A percentile compares a stretch with the other conserved stretches of the same genome.
Conservation (phyloP, 2,113 vertebrate species). For the Pleuronectes platessa region DNA sequence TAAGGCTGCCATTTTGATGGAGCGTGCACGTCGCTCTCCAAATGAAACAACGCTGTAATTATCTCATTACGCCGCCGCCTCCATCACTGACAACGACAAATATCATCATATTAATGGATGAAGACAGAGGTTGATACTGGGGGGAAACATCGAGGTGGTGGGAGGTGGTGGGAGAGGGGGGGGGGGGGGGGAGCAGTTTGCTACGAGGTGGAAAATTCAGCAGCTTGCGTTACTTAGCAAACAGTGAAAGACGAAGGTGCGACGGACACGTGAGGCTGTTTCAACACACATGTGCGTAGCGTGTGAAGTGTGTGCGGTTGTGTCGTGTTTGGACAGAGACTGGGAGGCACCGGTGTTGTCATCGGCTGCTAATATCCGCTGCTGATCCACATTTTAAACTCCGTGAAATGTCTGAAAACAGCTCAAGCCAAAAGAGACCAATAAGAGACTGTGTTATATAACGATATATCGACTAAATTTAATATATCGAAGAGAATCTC, state of each 20-base stretch:
- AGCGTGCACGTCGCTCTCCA: slow-evolving; percentile 86
- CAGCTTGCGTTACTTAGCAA: background rate
- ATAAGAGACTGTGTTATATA: background rate
- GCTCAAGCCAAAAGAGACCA: background rate
- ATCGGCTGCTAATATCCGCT: slow-evolving; percentile 40
- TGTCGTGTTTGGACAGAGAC: background rate
- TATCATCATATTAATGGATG: slow-evolving; percentile 71
- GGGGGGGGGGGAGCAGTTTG: too few relatives aligned
- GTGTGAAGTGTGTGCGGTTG: background rate
- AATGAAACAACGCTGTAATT: slow-evolving; percentile 95
- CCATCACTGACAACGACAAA: slow-evolving; percentile 72
- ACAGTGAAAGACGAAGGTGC: too few relatives aligned
- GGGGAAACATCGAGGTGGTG: background rate
- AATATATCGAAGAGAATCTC: too few relatives aligned
- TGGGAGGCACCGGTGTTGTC: slow-evolving; percentile 23
- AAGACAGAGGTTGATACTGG: slow-evolving; percentile 23
- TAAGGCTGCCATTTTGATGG: slow-evolving; percentile 96
- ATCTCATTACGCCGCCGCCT: slow-evolving; percentile 88
- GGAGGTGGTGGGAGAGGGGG: too few relatives aligned
- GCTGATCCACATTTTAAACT: too few relatives aligned
- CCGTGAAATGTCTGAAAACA: too few relatives aligned
- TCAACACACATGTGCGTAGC: too few relatives aligned
- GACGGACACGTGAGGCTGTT: too few relatives aligned
- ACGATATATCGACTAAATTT: background rate
- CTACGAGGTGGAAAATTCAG: too few relatives aligned